Conservation (phyloP, 2,888 invertebrate species). For the Harpagoxenus sublaevis region DNA sequence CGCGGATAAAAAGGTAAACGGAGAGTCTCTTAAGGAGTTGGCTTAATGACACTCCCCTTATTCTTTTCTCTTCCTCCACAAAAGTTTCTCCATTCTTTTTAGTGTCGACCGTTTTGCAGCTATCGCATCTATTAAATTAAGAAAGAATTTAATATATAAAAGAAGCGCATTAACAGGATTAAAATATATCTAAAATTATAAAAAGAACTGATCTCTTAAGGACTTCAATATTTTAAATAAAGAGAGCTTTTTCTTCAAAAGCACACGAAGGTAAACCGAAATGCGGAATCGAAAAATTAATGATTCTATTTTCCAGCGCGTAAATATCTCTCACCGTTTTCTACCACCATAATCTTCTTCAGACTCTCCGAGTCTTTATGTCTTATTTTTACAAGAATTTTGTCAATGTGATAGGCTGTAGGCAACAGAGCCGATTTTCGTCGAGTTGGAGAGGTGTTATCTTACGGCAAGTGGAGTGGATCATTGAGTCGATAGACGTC, state of each 20-base stretch:
- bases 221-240: not conserved
- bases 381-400: constrained; percentile 10
- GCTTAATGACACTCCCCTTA: constrained; percentile 51
- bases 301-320: not conserved
- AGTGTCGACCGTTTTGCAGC: constrained; percentile 27
- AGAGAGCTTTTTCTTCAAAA: not conserved
- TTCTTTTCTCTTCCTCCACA: not conserved
- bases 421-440: not conserved
- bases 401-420: not conserved
- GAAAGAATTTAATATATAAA: not conserved
- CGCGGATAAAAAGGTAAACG: constrained; percentile 66
- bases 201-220: not conserved
- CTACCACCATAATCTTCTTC: not conserved
- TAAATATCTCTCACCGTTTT: not conserved
- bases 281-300: not conserved
- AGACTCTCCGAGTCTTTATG: not conserved
- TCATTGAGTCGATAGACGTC: constrained; percentile 49
- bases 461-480: constrained; percentile 37
- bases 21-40: constrained; percentile 60
- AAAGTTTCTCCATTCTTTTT: constrained; percentile 39
- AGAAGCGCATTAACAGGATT: constrained; percentile 2
- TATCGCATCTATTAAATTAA: constrained; percentile 46
- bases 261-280: not conserved
- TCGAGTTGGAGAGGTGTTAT: constrained; percentile 25
- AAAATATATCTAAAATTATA: too few species aligned